phyloP scores from a whole-genome alignment of 2,888 invertebrate species.

The Meiosimyza decipiens region DNA sequence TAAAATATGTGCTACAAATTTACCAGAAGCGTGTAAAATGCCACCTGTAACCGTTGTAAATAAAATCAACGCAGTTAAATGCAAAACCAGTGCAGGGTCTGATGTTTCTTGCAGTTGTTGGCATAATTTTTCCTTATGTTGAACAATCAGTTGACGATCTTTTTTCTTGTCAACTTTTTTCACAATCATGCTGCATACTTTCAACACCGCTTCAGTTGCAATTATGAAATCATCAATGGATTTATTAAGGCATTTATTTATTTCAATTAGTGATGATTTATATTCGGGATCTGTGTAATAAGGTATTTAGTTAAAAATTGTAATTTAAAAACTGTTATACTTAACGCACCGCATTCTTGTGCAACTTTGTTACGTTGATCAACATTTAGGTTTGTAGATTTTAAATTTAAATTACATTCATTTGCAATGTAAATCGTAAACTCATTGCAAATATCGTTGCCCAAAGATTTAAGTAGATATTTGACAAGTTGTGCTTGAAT shows the following conservation, averaged over 20 bases:
- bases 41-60: conserved; percentile 84
- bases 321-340: neutral
- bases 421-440: conserved; percentile 82
- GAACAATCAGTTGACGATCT: conserved; percentile 79
- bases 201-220: conserved; percentile 78
- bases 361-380: conserved; percentile 79
- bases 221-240: conserved; percentile 83
- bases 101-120: conserved; percentile 80
- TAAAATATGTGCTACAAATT: conserved; percentile 87
- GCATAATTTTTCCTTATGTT: conserved; percentile 83
- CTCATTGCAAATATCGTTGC: conserved; percentile 83
- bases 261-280: conserved; percentile 73
- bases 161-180: conserved; percentile 93
- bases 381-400: conserved; percentile 69
- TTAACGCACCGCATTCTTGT: conserved; percentile 69
- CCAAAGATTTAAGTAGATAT: conserved; percentile 86
- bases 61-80: conserved; percentile 80
- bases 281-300: conserved; percentile 73
- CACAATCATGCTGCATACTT: conserved; percentile 80
- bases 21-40: conserved; percentile 92
- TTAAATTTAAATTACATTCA: conserved; percentile 75
- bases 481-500: conserved; percentile 79
- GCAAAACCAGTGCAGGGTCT: conserved; percentile 83
- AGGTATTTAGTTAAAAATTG: conserved; percentile 11
- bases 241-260: conserved; percentile 78